These are phyloP conservation scores for Pseudotriccus pelzelni DNA, from an alignment of 2,797 vertebrate genomes.

Conservation along the genomic window DNA sequence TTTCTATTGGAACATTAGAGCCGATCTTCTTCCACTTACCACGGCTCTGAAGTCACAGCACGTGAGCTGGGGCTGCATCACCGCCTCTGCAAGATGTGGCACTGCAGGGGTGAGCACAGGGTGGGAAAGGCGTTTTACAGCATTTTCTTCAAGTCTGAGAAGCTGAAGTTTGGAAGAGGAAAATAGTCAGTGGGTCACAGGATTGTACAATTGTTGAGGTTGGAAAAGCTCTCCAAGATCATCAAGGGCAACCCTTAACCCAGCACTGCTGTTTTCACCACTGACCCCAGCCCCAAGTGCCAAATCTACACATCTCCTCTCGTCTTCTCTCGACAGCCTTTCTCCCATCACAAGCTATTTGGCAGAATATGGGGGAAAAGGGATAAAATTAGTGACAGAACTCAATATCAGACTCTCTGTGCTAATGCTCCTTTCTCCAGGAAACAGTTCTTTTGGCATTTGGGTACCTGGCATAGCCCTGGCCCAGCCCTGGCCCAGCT, in stretches of 20 bases:
- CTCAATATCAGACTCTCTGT: too few relatives aligned
- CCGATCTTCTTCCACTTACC: not conserved
- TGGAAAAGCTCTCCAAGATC: not conserved
- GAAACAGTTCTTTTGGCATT: too few relatives aligned
- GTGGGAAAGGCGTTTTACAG: too few relatives aligned
- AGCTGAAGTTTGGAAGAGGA: not conserved
- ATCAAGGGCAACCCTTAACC: not conserved
- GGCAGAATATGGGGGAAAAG: too few relatives aligned
- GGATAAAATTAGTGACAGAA: too few relatives aligned
- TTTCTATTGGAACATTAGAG: not conserved
- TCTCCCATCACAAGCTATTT: too few relatives aligned
- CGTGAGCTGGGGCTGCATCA: not conserved
- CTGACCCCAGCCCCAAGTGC: rapidly evolving
- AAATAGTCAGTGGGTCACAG: not conserved
- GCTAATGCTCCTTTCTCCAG: too few relatives aligned
- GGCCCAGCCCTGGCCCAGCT: too few relatives aligned
- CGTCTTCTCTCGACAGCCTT: too few relatives aligned
- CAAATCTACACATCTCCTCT: not conserved
- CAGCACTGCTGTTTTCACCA: rapidly evolving
- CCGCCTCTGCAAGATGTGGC: not conserved
- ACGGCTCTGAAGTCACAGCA: too few relatives aligned
- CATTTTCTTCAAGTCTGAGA: not conserved
- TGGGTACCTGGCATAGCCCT: too few relatives aligned
- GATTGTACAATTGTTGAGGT: not conserved
- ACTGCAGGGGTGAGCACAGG: not conserved